These are phyloP conservation scores for Amia ocellicauda DNA, from an alignment of 2,113 vertebrate genomes.

Conservation along the genomic window DNA sequence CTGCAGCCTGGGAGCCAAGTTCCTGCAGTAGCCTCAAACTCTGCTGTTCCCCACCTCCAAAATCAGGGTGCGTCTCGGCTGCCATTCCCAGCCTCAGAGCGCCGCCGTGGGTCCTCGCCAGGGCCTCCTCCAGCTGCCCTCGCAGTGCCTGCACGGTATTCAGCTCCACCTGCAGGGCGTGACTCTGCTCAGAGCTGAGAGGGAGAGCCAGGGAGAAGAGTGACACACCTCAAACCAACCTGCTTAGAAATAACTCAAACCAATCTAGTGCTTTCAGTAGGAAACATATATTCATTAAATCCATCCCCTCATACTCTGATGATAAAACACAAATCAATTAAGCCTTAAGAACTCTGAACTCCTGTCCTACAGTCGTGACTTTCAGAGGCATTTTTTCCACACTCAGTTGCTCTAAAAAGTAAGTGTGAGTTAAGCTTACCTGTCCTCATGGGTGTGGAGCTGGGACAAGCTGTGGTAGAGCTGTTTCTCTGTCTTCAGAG, in stretches of 20 bases:
- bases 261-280: background rate
- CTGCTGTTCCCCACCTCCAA: constrained; percentile 92
- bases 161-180: constrained; percentile 77
- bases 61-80: constrained; percentile 55
- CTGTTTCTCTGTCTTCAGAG: constrained; percentile 81
- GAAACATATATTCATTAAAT: too few species aligned
- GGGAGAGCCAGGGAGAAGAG: background rate
- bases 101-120: constrained; percentile 70
- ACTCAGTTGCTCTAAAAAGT: too few species aligned
- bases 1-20: constrained; percentile 72
- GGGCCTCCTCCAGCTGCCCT: constrained; percentile 82
- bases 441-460: constrained; percentile 67
- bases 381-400: too few species aligned
- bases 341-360: too few species aligned
- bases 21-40: constrained; percentile 73
- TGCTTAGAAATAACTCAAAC: too few species aligned
- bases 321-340: too few species aligned
- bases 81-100: constrained; percentile 67
- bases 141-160: constrained; percentile 80
- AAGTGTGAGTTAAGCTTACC: constrained; percentile 58
- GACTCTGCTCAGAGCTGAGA: constrained; percentile 68
- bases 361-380: too few species aligned
- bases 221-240: background rate
- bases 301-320: too few species aligned
- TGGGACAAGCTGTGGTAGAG: constrained; percentile 82